Conservation (phyloP, 2,888 invertebrate genomes). For the Acanthococcus lagerstroemiae region DNA sequence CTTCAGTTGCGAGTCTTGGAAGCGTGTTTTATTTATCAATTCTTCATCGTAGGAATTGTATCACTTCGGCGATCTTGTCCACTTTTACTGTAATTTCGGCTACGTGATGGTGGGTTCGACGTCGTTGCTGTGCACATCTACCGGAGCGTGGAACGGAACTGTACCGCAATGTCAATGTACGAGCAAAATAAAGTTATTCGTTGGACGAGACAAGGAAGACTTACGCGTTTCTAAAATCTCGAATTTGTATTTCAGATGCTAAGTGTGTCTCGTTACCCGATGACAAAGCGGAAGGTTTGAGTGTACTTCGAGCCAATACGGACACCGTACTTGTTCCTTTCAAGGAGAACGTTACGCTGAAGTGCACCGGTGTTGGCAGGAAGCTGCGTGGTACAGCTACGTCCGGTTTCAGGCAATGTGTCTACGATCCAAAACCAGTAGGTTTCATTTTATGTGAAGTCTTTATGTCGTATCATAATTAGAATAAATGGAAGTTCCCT, state of each 20-base stretch:
- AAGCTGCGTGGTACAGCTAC: constrained; percentile 69
- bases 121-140: constrained; percentile 73
- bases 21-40: constrained; percentile 23
- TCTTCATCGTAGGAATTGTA: constrained; percentile 52
- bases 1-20: background rate
- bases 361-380: constrained; percentile 67
- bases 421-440: constrained; percentile 83
- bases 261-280: constrained; percentile 82
- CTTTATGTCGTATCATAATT: background rate
- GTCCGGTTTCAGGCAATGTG: constrained; percentile 83
- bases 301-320: constrained; percentile 65
- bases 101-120: constrained; percentile 83
- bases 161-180: constrained; percentile 88
- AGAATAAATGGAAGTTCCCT: too few species aligned
- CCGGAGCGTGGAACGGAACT: constrained; percentile 88
- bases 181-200: constrained; percentile 39
- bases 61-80: constrained; percentile 80
- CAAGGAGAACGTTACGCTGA: constrained; percentile 78
- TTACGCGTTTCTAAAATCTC: too few species aligned
- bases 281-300: constrained; percentile 75
- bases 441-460: constrained; percentile 36
- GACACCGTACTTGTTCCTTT: constrained; percentile 78
- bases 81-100: constrained; percentile 90
- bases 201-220: background rate
- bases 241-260: constrained; percentile 60